Evolutionary conservation across 1,140 invertebrate genomes (phyloP), one percentile per base, ranked within the genome.

Genomic region (Pseudomyrmex flavicornis): DNA sequence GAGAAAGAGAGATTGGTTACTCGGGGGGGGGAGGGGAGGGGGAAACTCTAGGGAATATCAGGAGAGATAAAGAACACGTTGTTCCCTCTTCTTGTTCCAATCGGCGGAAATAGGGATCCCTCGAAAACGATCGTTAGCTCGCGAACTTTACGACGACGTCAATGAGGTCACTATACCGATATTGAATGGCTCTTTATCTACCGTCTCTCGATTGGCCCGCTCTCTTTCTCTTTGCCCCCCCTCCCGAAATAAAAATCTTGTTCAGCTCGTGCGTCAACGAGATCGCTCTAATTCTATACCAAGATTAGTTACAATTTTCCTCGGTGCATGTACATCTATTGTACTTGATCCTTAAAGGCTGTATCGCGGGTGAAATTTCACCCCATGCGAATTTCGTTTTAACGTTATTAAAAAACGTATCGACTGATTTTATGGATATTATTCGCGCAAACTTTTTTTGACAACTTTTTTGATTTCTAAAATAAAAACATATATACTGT

Each of bases 101-200:
- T 56, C 69, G 68, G 50, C 68, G 69, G 86, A 80, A 88, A 88
- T 83, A 75, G 80, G 35, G 79, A 66, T 69, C 15, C 59, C 59
- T 58, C 52, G 74, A 70, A 88, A 88, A 72, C 58, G 79, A 87
- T 85, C 62, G 76, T 61, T 46, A 61, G 52, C 68, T 73, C 63
- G 58, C 59, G 68, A 83, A 85, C 72, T 88, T 88, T 88, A 88
- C 79, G 87, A 82, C 72, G 50, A 52, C 2, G 12, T 65, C 66
- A 84, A 88, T 85, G 86, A 88, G 83, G 72, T 88, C 86, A 77
- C 61, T 79, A 22, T 77, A 61, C 70, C 35, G 82, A 87, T 87
- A 88, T 85, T 61, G 86, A 82, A 56, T 61, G 59, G 50, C 15
- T 46, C 9, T 65, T 62, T 66, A 77, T 83, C 61, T 61, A 0